phyloP scores from a whole-genome alignment of 2,113 vertebrate species.

The Colius striatus region DNA sequence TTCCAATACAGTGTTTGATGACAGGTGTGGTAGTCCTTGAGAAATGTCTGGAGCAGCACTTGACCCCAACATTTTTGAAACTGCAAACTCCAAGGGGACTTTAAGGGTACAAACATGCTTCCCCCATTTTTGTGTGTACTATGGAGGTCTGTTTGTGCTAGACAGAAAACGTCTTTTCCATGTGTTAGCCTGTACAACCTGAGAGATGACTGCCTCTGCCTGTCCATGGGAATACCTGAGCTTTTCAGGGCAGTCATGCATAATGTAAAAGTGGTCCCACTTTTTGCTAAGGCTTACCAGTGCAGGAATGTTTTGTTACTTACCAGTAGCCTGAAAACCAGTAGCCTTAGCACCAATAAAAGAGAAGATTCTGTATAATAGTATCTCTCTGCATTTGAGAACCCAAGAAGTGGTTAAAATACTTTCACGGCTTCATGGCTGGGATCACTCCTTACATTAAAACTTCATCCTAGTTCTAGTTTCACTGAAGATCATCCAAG shows the following conservation, averaged over 20 bases:
- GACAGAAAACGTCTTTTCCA: background rate
- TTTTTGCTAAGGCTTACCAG: background rate
- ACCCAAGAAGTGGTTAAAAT: background rate
- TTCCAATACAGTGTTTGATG: background rate
- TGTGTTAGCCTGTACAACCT: background rate
- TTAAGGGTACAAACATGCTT: background rate
- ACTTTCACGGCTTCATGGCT: background rate
- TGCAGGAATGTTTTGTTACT: background rate
- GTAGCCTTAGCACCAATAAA: background rate
- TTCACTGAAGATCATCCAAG: background rate
- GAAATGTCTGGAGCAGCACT: background rate
- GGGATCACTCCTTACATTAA: background rate
- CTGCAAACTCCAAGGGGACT: background rate
- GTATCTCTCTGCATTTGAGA: background rate
- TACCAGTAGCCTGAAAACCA: background rate
- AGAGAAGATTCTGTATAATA: background rate
- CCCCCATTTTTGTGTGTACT: background rate
- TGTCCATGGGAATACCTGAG: background rate
- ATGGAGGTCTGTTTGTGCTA: background rate
- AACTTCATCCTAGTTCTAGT: background rate
- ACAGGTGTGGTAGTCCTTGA: background rate
- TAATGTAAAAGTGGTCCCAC: background rate
- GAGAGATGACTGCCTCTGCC: background rate
- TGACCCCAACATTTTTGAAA: background rate
- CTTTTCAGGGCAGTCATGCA: background rate